phyloP scores from a whole-genome alignment of 2,113 vertebrate genomes.

The Pelvicachromis taeniatus region DNA sequence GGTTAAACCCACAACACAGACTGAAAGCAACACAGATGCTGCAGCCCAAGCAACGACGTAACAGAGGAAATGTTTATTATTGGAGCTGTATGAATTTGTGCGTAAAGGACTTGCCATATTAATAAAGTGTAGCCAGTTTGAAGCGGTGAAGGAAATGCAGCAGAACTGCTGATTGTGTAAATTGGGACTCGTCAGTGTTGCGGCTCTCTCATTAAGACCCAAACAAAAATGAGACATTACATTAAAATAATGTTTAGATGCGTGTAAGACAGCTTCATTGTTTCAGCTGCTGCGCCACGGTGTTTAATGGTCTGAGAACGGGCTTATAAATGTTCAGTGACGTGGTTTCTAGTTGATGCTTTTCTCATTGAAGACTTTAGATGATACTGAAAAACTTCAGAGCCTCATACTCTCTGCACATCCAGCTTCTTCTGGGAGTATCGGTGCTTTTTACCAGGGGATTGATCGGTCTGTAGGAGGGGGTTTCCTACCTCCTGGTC shows the following conservation, averaged over 20 bases:
- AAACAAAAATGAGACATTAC: not conserved
- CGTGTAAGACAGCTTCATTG: fast-evolving
- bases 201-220: not conserved
- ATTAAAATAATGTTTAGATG: not conserved
- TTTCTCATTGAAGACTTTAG: not conserved
- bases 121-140: not conserved
- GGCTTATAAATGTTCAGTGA: not conserved
- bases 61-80: not conserved
- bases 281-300: not conserved
- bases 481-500: not conserved
- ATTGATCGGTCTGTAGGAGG: fast-evolving
- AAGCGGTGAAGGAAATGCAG: not conserved
- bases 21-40: not conserved
- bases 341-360: not conserved
- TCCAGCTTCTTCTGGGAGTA: not conserved
- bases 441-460: not conserved
- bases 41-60: not conserved
- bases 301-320: not conserved
- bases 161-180: not conserved
- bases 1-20: not conserved
- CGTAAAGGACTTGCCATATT: not conserved
- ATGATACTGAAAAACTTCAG: not conserved
- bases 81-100: not conserved
- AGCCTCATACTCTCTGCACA: not conserved
- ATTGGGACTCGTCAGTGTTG: not conserved